These are phyloP conservation scores for Lerema accius DNA, from an alignment of 1,140 invertebrate species.

Conservation along the genomic window DNA sequence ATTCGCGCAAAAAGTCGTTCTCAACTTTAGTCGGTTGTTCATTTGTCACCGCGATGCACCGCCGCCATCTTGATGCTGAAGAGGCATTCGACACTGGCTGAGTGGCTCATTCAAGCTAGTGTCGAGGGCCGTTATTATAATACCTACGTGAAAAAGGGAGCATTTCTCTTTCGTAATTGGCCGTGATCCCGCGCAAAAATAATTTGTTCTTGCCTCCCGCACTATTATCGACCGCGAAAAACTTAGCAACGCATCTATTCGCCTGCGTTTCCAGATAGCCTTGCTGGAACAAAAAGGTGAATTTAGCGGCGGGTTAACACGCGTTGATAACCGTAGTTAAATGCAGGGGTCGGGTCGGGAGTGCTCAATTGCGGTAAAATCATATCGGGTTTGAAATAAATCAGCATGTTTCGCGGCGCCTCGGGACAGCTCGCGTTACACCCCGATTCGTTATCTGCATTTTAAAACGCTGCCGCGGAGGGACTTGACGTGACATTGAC, in stretches of 20 bases:
- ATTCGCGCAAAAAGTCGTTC: background rate
- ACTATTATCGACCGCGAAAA: slow-evolving; percentile 20
- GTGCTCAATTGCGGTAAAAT: slow-evolving; percentile 69
- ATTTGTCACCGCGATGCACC: slow-evolving; percentile 53
- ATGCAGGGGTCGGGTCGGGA: slow-evolving; percentile 44
- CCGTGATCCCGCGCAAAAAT: slow-evolving; percentile 43
- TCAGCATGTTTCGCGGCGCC: slow-evolving; percentile 61
- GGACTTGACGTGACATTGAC: slow-evolving; percentile 72
- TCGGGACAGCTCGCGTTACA: slow-evolving; percentile 67
- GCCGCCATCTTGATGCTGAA: slow-evolving; percentile 54
- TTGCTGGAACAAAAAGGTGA: slow-evolving; percentile 37
- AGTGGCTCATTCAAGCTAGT: slow-evolving; percentile 57
- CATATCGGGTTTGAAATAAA: slow-evolving; percentile 76
- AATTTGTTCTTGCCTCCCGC: background rate
- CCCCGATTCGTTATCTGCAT: slow-evolving; percentile 76
- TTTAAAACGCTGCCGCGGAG: slow-evolving; percentile 62
- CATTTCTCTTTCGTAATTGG: slow-evolving; percentile 66
- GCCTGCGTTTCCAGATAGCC: slow-evolving; percentile 20
- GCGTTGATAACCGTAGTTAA: slow-evolving; percentile 39
- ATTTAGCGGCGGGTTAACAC: slow-evolving; percentile 40
- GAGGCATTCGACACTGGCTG: slow-evolving; percentile 60
- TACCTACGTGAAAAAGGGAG: slow-evolving; percentile 46
- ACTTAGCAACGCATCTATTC: slow-evolving; percentile 36
- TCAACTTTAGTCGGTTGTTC: slow-evolving; percentile 38
- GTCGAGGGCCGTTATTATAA: slow-evolving; percentile 53